A percentile compares a stretch with the other conserved stretches of the same genome.
These are phyloP conservation scores for Cantharis rufa DNA, from an alignment of 2,888 invertebrate genomes.

Conservation along the genomic window DNA sequence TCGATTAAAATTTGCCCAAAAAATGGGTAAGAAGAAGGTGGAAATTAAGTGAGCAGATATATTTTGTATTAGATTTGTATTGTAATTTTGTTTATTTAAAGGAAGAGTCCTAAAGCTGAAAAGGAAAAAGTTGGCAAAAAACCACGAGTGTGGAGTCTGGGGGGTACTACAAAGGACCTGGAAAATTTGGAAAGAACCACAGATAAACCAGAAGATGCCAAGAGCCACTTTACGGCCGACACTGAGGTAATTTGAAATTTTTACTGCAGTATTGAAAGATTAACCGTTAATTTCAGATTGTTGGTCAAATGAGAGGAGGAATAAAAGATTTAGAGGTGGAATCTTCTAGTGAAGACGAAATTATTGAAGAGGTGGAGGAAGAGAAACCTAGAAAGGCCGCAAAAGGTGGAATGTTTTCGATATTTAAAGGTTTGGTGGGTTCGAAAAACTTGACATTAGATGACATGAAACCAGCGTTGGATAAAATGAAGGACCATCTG, in stretches of 20 bases:
- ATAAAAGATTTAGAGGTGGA: slow-evolving; percentile 84
- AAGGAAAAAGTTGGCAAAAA: slow-evolving; percentile 81
- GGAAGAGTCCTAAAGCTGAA: slow-evolving; percentile 58
- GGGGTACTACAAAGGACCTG: slow-evolving; percentile 78
- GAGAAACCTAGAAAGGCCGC: slow-evolving; percentile 37
- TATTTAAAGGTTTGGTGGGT: slow-evolving; percentile 84
- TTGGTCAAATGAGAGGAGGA: slow-evolving; percentile 83
- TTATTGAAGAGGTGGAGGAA: slow-evolving; percentile 54
- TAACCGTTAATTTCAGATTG: slow-evolving; percentile 63
- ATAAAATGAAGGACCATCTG: slow-evolving; percentile 93
- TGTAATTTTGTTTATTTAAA: slow-evolving; percentile 35
- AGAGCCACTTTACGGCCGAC: slow-evolving; percentile 65
- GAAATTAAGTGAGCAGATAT: slow-evolving; percentile 59
- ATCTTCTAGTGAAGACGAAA: slow-evolving; percentile 69
- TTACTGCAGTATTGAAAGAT: no score
- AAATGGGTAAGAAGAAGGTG: slow-evolving; percentile 69
- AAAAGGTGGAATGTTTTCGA: slow-evolving; percentile 74
- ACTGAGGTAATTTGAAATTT: slow-evolving; percentile 59
- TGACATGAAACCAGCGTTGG: slow-evolving; percentile 84
- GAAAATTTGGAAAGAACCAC: slow-evolving; percentile 80
- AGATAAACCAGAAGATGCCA: slow-evolving; percentile 71
- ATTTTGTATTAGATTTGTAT: neutral
- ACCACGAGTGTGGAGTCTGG: slow-evolving; percentile 87
- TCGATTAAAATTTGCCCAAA: slow-evolving; percentile 79
- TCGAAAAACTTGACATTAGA: slow-evolving; percentile 82